These are phyloP conservation scores for Camponotus vicinus DNA, from an alignment of 1,140 invertebrate species.

Conservation along the genomic window DNA sequence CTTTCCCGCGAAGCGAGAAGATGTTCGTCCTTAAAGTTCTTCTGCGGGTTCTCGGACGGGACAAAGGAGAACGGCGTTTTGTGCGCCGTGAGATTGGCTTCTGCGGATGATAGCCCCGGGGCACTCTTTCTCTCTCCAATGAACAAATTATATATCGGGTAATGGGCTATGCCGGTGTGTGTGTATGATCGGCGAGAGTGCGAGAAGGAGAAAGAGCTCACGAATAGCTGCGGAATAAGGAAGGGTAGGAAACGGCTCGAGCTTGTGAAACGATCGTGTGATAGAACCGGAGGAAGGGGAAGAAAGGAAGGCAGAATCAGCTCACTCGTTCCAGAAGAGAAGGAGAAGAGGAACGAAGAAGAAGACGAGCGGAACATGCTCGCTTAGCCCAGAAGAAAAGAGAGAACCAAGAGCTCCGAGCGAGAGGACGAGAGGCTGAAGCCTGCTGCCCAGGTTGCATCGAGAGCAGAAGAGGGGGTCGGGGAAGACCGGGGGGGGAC, in stretches of 20 bases:
- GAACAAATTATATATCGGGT: slow-evolving; percentile 80
- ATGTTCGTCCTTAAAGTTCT: slow-evolving; percentile 42
- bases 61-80: slow-evolving; percentile 74
- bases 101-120: slow-evolving; percentile 83
- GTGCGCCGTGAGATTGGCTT: slow-evolving; percentile 83
- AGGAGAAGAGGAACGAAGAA: slow-evolving; percentile 11
- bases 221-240: slow-evolving; percentile 16
- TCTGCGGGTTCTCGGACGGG: slow-evolving; percentile 48
- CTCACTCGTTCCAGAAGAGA: slow-evolving; percentile 9
- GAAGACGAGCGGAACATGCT: slow-evolving; percentile 26
- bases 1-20: slow-evolving; percentile 34
- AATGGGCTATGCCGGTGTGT: slow-evolving; percentile 71
- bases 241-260: slow-evolving; percentile 25
- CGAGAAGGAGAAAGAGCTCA: slow-evolving; percentile 23
- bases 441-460: slow-evolving; percentile 28
- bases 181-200: slow-evolving; percentile 23
- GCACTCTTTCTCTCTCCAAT: slow-evolving; percentile 66
- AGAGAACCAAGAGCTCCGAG: slow-evolving; percentile 16
- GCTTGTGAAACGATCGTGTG: slow-evolving; percentile 39
- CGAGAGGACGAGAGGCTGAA: slow-evolving; percentile 31
- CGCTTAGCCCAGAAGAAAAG: slow-evolving; percentile 37
- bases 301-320: slow-evolving; percentile 19
- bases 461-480: slow-evolving; percentile 22
- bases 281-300: slow-evolving; percentile 12
- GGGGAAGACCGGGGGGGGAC: too few species aligned